phyloP scores from a whole-genome alignment of 2,888 invertebrate species.

The Nephrocerus scutellatus region DNA sequence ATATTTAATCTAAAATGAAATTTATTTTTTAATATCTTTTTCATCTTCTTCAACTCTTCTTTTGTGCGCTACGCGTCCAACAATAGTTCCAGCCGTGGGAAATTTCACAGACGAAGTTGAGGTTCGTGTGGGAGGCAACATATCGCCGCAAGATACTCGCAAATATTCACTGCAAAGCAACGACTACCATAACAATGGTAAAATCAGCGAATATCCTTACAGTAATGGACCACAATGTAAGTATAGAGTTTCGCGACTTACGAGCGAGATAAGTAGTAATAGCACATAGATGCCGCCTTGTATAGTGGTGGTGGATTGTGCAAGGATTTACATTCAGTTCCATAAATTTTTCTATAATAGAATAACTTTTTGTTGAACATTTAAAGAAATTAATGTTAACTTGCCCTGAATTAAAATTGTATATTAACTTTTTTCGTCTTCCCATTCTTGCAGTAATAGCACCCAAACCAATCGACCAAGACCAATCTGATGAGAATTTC shows the following conservation, averaged over 20 bases:
- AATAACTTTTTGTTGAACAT: too few relatives aligned
- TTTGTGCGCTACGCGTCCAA: too few relatives aligned
- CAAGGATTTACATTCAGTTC: too few relatives aligned
- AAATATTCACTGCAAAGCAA: constrained; percentile 63
- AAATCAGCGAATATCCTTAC: constrained; percentile 22
- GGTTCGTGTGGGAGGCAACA: constrained; percentile 33
- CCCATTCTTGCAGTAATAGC: constrained; percentile 38
- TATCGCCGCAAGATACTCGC: constrained; percentile 48
- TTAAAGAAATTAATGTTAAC: too few relatives aligned
- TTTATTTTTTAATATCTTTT: constrained; percentile 8
- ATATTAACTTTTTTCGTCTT: constrained; percentile 2
- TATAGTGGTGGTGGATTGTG: too few relatives aligned
- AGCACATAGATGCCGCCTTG: too few relatives aligned
- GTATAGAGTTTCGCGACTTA: too few relatives aligned
- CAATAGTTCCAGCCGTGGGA: constrained; percentile 53
- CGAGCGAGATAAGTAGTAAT: too few relatives aligned
- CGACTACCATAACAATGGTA: constrained; percentile 54
- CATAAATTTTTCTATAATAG: too few relatives aligned
- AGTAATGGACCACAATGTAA: constrained; percentile 41
- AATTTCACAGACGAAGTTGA: constrained; percentile 58
- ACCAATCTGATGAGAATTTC: constrained; percentile 52
- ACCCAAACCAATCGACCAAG: constrained; percentile 53
- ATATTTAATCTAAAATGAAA: not conserved
- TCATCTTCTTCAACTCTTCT: not conserved
- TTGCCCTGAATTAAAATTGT: constrained; percentile 16